A percentile compares a stretch with the other conserved stretches of the same genome.
Evolutionary conservation across 37 sponge, comb jelly and placozoan genomes (phyloP).

Genomic region (Spongilla lacustris): DNA sequence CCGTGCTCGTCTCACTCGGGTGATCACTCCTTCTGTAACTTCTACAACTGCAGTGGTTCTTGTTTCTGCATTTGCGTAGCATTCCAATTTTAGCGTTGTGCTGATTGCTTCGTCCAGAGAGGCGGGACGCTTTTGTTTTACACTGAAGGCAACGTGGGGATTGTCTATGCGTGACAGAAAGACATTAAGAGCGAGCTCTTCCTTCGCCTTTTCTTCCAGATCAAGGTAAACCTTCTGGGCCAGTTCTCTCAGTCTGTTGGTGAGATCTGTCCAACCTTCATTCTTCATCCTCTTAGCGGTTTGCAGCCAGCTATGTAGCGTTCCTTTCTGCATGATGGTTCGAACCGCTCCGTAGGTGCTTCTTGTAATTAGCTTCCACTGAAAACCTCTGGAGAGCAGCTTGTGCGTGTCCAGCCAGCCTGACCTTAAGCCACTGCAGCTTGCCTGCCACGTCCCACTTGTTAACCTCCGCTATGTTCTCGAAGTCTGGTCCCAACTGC

Average conservation of each 20-base stretch:
- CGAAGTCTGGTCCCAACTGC: slow-evolving; percentile 10
- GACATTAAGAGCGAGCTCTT: slow-evolving; percentile 2
- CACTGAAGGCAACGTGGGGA: slow-evolving; percentile 15
- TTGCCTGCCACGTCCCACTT: slow-evolving; percentile 8
- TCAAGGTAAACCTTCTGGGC: slow-evolving; percentile 6
- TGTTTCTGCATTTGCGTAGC: not conserved
- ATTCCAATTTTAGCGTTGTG: slow-evolving; percentile 12
- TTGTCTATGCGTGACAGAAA: not conserved
- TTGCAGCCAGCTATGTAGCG: not conserved
- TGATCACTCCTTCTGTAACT: not conserved
- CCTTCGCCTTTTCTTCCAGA: not conserved
- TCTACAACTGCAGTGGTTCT: not conserved
- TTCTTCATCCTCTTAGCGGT: not conserved
- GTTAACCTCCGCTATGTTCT: slow-evolving; percentile 8
- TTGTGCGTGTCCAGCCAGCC: slow-evolving; percentile 8
- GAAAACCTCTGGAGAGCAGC: slow-evolving; percentile 7
- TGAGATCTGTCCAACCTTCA: slow-evolving; percentile 2
- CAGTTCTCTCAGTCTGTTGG: not conserved
- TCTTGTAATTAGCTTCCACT: not conserved
- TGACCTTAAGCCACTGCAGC: slow-evolving; percentile 11
- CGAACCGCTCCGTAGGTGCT: slow-evolving; percentile 1
- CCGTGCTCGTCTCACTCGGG: not conserved
- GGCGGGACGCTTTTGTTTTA: not conserved
- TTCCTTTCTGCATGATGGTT: slow-evolving; percentile 3
- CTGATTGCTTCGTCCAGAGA: not conserved